Evolutionary conservation across 2,888 invertebrate species (phyloP).

Genomic region (Serripes groenlandicus): DNA sequence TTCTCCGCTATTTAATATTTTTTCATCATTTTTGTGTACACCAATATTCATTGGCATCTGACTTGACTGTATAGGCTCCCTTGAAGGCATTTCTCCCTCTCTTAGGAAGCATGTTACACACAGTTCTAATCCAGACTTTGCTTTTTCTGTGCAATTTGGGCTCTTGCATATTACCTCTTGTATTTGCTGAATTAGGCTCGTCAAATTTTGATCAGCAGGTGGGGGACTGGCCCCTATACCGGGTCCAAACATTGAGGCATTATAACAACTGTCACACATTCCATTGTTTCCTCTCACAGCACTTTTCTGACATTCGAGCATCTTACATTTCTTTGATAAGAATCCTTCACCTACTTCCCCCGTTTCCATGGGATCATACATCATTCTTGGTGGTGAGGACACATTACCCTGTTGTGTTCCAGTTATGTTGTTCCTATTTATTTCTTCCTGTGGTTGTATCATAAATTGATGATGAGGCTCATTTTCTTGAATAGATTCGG

Average conservation of each 20-base stretch:
- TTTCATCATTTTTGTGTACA: constrained; percentile 24
- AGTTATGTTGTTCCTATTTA: background rate
- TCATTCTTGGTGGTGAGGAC: background rate
- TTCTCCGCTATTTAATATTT: constrained; percentile 35
- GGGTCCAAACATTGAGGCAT: constrained; percentile 41
- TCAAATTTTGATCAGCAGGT: background rate
- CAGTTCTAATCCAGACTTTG: background rate
- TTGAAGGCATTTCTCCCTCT: constrained; percentile 22
- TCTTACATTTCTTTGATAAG: constrained; percentile 45
- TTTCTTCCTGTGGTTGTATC: background rate
- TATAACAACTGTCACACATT: constrained; percentile 62
- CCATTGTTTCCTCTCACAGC: constrained; percentile 59
- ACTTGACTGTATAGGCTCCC: background rate
- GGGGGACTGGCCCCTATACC: background rate
- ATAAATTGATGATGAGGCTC: background rate
- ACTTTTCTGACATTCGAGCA: constrained; percentile 36
- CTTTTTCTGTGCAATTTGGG: constrained; percentile 27
- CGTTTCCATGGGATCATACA: background rate
- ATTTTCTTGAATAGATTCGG: background rate
- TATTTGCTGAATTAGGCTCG: background rate
- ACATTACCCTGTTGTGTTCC: background rate
- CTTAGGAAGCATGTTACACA: constrained; percentile 58
- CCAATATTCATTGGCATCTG: constrained; percentile 37
- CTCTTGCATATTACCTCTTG: constrained; percentile 24
- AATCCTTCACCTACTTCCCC: constrained; percentile 15